These are phyloP conservation scores for Apodemus speciosus DNA, from an alignment of 2,113 vertebrate genomes.

Conservation along the genomic window DNA sequence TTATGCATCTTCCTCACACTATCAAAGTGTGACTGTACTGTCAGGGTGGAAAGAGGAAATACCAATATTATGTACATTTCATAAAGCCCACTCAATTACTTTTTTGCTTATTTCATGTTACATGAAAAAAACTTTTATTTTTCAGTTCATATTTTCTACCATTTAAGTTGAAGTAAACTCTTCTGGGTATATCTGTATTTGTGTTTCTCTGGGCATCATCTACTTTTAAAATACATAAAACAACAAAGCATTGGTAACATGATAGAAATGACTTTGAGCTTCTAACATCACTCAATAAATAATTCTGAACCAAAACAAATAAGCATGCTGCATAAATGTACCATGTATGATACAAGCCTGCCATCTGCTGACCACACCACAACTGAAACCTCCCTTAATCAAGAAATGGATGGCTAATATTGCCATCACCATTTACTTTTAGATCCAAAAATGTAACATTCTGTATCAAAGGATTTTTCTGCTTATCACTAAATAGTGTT, in stretches of 20 bases:
- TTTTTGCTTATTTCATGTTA: neutral
- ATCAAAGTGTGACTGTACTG: accelerated
- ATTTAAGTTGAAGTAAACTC: constrained; percentile 32
- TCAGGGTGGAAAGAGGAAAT: neutral
- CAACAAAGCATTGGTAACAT: neutral
- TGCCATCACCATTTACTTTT: neutral
- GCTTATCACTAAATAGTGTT: neutral
- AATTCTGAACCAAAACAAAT: neutral
- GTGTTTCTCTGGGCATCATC: neutral
- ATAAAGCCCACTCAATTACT: neutral
- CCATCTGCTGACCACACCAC: constrained; percentile 72
- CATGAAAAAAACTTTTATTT: neutral
- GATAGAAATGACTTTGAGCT: neutral
- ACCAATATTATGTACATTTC: neutral
- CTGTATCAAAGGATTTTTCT: neutral
- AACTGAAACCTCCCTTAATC: neutral
- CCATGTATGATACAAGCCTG: constrained; percentile 59
- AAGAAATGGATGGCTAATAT: neutral
- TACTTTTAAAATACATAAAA: neutral
- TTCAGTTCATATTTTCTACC: neutral
- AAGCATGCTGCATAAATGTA: neutral
- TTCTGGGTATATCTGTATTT: neutral
- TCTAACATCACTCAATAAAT: constrained; percentile 1
- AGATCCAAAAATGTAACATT: neutral
- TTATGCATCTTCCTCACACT: neutral